phyloP scores from a whole-genome alignment of 2,113 vertebrate species.

The Strigops habroptila region DNA sequence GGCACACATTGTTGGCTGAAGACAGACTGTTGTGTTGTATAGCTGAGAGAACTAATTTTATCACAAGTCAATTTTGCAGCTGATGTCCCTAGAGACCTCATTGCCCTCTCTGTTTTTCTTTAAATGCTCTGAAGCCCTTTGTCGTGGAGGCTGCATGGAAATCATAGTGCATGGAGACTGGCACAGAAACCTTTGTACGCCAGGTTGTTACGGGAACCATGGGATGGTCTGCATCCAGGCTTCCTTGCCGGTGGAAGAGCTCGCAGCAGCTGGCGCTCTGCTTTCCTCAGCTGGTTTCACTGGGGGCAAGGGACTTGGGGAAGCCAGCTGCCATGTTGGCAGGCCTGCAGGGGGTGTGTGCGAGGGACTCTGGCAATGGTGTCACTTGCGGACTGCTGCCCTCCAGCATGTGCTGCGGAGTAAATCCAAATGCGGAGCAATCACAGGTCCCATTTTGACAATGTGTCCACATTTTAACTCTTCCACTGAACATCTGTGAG shows the following conservation, averaged over 20 bases:
- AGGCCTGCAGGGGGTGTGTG: neutral
- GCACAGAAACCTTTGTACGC: neutral
- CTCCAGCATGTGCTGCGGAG: neutral
- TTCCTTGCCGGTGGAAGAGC: neutral
- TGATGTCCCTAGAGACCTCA: neutral
- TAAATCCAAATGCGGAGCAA: neutral
- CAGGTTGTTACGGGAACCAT: fast-evolving
- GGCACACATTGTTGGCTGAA: neutral
- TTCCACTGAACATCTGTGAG: neutral
- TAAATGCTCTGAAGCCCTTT: neutral
- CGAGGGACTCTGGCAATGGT: fast-evolving
- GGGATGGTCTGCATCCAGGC: neutral
- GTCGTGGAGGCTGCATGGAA: neutral
- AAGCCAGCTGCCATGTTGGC: neutral
- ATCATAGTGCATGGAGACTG: neutral
- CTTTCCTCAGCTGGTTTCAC: neutral
- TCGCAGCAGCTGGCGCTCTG: neutral
- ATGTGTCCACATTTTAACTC: neutral
- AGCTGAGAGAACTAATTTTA: neutral
- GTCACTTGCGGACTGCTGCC: neutral
- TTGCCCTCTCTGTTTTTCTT: neutral
- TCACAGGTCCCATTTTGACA: neutral
- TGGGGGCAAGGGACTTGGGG: neutral
- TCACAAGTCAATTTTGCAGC: neutral
- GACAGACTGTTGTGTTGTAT: neutral